Percentiles rank a stretch among this genome's conserved stretches.
These are phyloP conservation scores for Neopipo cinnamomea DNA, from an alignment of 2,113 vertebrate genomes.

Conservation along the genomic window DNA sequence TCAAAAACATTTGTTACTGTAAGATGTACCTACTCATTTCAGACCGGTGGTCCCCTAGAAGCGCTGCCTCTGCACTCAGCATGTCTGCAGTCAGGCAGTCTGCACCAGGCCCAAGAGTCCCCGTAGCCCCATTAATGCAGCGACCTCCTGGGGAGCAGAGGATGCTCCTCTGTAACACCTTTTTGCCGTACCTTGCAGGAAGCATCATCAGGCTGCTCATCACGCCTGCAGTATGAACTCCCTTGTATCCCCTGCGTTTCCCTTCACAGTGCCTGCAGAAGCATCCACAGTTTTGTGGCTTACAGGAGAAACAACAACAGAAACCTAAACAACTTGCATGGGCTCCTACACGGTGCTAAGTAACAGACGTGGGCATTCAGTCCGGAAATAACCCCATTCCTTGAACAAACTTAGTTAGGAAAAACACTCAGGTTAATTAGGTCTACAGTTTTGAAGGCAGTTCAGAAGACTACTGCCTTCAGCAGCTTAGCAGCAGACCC, in stretches of 20 bases:
- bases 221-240: not conserved
- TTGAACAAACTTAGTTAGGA: rapidly evolving
- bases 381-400: not conserved
- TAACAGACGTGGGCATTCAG: not conserved
- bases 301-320: not conserved
- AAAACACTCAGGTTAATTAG: not conserved
- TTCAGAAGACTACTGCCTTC: not conserved
- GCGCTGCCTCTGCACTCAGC: not conserved
- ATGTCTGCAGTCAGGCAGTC: not conserved
- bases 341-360: rapidly evolving
- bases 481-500: not conserved
- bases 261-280: not conserved
- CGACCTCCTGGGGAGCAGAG: not conserved
- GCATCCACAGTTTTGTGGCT: not conserved
- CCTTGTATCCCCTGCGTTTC: rapidly evolving
- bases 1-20: not conserved
- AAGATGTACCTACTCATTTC: not conserved
- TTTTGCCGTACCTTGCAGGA: rapidly evolving
- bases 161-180: not conserved
- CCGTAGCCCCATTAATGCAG: not conserved
- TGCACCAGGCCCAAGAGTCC: not conserved
- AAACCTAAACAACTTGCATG: not conserved
- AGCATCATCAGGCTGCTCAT: not conserved
- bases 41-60: not conserved
- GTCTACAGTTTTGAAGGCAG: not conserved